Evolutionary conservation across 1,140 invertebrate genomes (phyloP).

Genomic region (Cecropterus lyciades): DNA sequence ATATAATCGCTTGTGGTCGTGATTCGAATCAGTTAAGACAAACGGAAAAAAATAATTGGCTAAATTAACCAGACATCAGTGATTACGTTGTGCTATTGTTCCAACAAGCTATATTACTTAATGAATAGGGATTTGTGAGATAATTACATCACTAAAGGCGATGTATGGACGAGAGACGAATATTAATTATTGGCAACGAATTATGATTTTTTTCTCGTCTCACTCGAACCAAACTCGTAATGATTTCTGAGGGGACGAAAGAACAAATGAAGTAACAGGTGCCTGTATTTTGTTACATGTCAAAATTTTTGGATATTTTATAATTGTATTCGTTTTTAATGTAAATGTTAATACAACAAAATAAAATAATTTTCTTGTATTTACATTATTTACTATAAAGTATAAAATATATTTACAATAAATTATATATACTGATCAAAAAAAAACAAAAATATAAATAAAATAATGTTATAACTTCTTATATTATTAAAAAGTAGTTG

Average conservation of each 20-base stretch:
- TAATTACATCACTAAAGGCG: conserved; percentile 14
- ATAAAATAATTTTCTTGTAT: too few relatives aligned
- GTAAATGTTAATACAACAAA: too few relatives aligned
- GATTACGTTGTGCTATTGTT: conserved; percentile 18
- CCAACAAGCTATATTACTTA: conserved; percentile 9
- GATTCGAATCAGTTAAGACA: not conserved
- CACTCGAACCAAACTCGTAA: not conserved
- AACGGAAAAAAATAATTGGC: conserved; percentile 8
- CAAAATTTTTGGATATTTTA: too few relatives aligned
- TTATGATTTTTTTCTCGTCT: conserved; percentile 3
- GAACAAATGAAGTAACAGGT: not conserved
- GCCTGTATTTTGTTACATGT: not conserved
- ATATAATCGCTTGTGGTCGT: too few relatives aligned
- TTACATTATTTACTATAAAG: too few relatives aligned
- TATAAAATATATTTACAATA: too few relatives aligned
- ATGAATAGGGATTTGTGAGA: conserved; percentile 17
- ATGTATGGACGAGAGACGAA: conserved; percentile 1
- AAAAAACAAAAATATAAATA: too few relatives aligned
- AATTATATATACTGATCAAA: too few relatives aligned
- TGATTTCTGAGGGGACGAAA: not conserved
- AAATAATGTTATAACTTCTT: too few relatives aligned
- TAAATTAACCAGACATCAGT: conserved; percentile 15
- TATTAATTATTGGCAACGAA: conserved; percentile 6
- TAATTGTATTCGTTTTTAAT: too few relatives aligned
- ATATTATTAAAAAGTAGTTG: too few relatives aligned